These are phyloP conservation scores for Melitaea cinxia DNA, from an alignment of 1,140 invertebrate genomes.

Conservation along the genomic window DNA sequence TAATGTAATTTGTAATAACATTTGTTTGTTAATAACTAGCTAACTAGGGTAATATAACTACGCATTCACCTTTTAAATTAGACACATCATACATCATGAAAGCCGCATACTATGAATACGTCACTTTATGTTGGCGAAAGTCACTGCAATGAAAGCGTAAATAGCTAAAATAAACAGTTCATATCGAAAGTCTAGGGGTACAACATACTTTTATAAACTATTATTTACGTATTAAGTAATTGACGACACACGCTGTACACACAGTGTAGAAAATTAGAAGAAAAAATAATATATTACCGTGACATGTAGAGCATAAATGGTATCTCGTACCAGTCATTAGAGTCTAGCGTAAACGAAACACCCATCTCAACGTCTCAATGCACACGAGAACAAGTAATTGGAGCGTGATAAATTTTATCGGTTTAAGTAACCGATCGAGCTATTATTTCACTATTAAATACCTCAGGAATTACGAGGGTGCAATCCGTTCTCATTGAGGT, in stretches of 20 bases:
- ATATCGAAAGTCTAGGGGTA: neutral
- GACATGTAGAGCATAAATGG: conserved; percentile 31
- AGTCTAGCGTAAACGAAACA: conserved; percentile 37
- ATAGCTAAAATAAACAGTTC: neutral
- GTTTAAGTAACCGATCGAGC: conserved; percentile 45
- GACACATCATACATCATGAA: neutral
- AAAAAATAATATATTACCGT: conserved; percentile 20
- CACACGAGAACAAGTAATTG: conserved; percentile 40
- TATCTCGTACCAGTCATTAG: conserved; percentile 33
- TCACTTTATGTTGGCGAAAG: neutral
- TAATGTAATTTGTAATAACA: no score
- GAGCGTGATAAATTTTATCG: conserved; percentile 46
- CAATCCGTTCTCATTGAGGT: conserved; percentile 16
- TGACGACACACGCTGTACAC: neutral
- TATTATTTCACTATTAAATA: conserved; percentile 35
- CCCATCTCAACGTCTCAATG: conserved; percentile 44
- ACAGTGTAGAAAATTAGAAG: conserved; percentile 7
- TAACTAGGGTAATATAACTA: no score
- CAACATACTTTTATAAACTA: conserved; percentile 5
- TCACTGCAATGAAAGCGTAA: neutral
- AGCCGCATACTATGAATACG: no score
- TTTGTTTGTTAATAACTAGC: no score
- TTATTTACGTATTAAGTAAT: conserved; percentile 34
- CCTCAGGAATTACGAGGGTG: conserved; percentile 20
- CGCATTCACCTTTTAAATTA: neutral